A percentile compares a stretch with the other conserved stretches of the same genome.
These are phyloP conservation scores for Chaetura pelagica DNA, from an alignment of 2,113 vertebrate genomes.

Conservation along the genomic window DNA sequence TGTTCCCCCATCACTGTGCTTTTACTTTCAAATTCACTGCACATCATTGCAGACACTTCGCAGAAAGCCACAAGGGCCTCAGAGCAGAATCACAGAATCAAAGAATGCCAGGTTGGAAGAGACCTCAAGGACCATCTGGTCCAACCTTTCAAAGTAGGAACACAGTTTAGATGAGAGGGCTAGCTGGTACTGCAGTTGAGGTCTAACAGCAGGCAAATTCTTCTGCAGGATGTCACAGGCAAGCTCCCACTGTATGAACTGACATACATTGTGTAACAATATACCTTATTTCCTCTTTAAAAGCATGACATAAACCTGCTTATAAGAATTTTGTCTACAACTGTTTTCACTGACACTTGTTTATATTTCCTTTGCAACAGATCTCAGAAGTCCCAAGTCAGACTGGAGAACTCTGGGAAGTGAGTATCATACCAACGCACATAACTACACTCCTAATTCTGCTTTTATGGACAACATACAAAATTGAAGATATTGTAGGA, in stretches of 20 bases:
- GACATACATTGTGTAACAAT: neutral
- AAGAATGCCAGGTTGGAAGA: too few species aligned
- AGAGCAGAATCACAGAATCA: neutral
- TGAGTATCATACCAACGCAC: neutral
- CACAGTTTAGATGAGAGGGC: neutral
- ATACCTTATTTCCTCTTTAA: neutral
- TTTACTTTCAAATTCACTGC: neutral
- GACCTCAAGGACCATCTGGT: too few species aligned
- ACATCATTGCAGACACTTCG: neutral
- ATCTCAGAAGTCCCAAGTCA: neutral
- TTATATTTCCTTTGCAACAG: neutral
- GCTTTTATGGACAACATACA: neutral
- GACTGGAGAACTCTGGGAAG: neutral
- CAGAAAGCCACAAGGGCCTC: neutral
- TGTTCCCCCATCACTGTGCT: neutral
- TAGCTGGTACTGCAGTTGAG: neutral
- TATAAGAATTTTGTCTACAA: neutral
- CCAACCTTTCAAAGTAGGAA: too few species aligned
- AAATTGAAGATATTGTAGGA: neutral
- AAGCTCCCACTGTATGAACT: neutral
- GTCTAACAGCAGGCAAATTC: neutral
- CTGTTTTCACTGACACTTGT: neutral
- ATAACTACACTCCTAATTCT: neutral
- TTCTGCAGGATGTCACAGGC: neutral
- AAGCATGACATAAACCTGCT: neutral